Base-by-base conservation (phyloP, 2,113 vertebrate genomes). In the Callopanchax toddi region DNA sequence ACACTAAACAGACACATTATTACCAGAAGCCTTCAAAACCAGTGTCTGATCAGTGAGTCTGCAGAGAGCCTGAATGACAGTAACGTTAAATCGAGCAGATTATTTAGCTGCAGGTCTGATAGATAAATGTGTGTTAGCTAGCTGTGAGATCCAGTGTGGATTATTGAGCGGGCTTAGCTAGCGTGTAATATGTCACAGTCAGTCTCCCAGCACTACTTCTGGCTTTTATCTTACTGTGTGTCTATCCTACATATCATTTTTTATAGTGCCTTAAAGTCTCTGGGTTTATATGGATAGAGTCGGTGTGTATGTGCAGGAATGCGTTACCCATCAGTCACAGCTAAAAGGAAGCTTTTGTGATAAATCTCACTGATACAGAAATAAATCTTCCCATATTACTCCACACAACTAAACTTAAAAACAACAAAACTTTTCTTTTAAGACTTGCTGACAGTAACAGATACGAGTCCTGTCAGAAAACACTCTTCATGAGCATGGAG, bases 161-260 rank as follows among this genome's bases (percentile, higher is more conserved):
- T 75, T 76, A 75, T 58, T 78, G 51, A 81, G 40, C 29, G 29
- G 3, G 39, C n/a, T 68, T 44, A 60, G 53, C 50, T 26, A 45
- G 29, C 29, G 29, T 32, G 29, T 32, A 32, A 32, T 6, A 9
- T 32, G 29, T 32, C 29, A 32, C 29, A 32, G 29, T 32, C 29
- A 5, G 29, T 32, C 29, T 32, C 29, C 5, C 6, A 32, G 29
- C 29, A 32, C 29, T 6, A 7, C 29, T 32, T 32, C 29, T 5
- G 70, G 54, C 62, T 70, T 67, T 63, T 58, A 64, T 73, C 60
- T 68, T 44, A 57, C 8, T 61, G 45, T 61, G 60, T 67, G 49
- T 71, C 34, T 67, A 21, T 67, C 57, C 29, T 56, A 39, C 49
- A 58, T 55, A 51, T 76, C 18, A 68, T 78, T 78, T n/a, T 84